Percentiles rank a stretch among this genome's conserved stretches.
phyloP scores from a whole-genome alignment of 2,113 vertebrate species.

The Tylochromis polylepis region DNA sequence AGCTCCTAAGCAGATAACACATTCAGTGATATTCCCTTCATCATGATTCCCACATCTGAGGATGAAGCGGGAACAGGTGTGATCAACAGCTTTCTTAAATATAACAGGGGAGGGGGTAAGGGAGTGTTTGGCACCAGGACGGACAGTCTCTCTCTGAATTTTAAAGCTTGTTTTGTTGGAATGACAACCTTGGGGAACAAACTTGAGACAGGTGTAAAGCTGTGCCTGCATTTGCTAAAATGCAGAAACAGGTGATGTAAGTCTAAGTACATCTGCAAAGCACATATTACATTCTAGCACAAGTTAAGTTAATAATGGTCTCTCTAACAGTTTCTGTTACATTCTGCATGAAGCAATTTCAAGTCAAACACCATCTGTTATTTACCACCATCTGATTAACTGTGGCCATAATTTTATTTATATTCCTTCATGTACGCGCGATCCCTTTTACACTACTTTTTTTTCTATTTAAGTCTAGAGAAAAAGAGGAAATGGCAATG shows the following conservation, averaged over 20 bases:
- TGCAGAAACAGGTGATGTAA: neutral
- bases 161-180: slow-evolving; percentile 24
- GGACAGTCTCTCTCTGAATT: slow-evolving; percentile 19
- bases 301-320: neutral
- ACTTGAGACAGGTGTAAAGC: neutral
- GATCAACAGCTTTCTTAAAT: slow-evolving; percentile 62
- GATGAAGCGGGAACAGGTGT: slow-evolving; percentile 60
- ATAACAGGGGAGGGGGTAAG: slow-evolving; percentile 21
- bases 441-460: neutral
- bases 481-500: slow-evolving; percentile 18
- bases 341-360: neutral
- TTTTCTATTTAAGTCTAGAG: neutral
- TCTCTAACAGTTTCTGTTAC: neutral
- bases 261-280: neutral
- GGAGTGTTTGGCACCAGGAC: slow-evolving; percentile 12
- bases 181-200: slow-evolving; percentile 39
- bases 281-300: neutral
- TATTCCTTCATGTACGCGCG: neutral
- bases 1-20: slow-evolving; percentile 65
- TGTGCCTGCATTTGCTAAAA: neutral
- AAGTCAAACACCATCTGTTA: neutral
- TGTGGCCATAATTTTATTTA: neutral
- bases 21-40: slow-evolving; percentile 58
- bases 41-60: slow-evolving; percentile 52
- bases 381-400: neutral